phyloP scores from a whole-genome alignment of 2,888 invertebrate species.

The Parasteatoda lunata region DNA sequence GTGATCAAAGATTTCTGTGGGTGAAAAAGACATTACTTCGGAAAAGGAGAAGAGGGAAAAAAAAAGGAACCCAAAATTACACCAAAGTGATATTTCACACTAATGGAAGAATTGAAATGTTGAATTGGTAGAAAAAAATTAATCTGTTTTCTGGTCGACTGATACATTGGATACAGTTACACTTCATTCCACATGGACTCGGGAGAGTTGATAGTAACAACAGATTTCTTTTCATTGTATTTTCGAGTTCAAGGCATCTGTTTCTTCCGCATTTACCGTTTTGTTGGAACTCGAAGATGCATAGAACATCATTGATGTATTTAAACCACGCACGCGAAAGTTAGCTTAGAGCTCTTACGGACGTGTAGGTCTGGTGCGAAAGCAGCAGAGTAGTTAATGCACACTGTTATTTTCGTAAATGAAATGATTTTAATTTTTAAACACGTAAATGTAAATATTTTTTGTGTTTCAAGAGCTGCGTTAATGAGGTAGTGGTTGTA shows the following conservation, averaged over 20 bases:
- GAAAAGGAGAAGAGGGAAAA: not conserved
- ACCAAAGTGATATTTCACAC: slow-evolving; percentile 2
- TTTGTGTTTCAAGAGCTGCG: too few relatives aligned
- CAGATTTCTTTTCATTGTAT: slow-evolving; percentile 32
- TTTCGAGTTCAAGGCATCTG: slow-evolving; percentile 34
- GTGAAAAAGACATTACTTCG: not conserved
- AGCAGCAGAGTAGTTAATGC: not conserved
- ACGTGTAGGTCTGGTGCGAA: not conserved
- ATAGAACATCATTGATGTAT: slow-evolving; percentile 23
- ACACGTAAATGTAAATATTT: slow-evolving; percentile 29
- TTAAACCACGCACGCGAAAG: slow-evolving; percentile 19
- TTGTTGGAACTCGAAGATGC: slow-evolving; percentile 23
- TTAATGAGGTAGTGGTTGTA: too few relatives aligned
- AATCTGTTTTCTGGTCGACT: slow-evolving; percentile 14
- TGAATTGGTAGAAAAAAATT: slow-evolving; percentile 22
- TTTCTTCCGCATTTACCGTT: slow-evolving; percentile 35
- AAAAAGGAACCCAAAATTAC: slow-evolving; percentile 4
- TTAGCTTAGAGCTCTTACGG: not conserved
- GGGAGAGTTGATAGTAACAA: slow-evolving; percentile 4
- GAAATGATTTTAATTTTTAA: slow-evolving; percentile 4
- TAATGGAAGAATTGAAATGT: slow-evolving; percentile 19
- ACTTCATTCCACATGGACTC: slow-evolving; percentile 39
- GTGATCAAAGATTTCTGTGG: not conserved
- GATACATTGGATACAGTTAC: slow-evolving; percentile 23
- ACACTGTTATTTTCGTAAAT: not conserved